Evolutionary conservation across 2,888 invertebrate genomes (phyloP).

Genomic region (Meloe dianella): DNA sequence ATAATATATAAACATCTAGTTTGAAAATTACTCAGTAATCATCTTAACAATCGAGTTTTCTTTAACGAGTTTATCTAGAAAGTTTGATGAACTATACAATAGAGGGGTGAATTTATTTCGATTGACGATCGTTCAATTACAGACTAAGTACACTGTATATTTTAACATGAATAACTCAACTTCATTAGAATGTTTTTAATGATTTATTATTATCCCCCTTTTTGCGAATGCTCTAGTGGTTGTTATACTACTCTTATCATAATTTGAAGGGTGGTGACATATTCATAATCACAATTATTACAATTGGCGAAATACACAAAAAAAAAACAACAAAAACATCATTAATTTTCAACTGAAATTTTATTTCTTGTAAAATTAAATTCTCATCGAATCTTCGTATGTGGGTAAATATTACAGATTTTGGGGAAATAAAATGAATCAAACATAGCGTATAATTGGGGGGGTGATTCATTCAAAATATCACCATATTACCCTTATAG

Average conservation of each 20-base stretch:
- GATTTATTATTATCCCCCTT: background rate
- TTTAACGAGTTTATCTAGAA: background rate
- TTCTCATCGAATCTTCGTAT: constrained; percentile 8
- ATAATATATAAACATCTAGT: no score
- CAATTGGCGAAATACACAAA: no score
- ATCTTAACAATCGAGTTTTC: background rate
- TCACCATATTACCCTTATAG: constrained; percentile 32
- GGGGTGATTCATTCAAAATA: constrained; percentile 42
- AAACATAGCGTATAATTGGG: constrained; percentile 41
- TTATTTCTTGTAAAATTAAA: background rate
- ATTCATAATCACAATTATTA: background rate
- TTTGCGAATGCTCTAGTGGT: constrained; percentile 13
- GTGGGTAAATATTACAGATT: constrained; percentile 8
- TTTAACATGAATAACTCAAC: constrained; percentile 31
- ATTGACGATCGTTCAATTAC: constrained; percentile 48
- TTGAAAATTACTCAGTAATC: background rate
- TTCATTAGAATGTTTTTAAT: constrained; percentile 28
- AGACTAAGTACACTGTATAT: constrained; percentile 26
- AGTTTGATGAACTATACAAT: background rate
- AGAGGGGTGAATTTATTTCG: constrained; percentile 36
- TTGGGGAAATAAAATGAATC: constrained; percentile 42
- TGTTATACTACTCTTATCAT: background rate
- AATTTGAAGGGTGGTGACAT: background rate
- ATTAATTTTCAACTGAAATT: background rate
- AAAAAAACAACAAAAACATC: no score